Evolutionary conservation across 1,140 invertebrate species (phyloP).

Genomic region (Mercenaria mercenaria): DNA sequence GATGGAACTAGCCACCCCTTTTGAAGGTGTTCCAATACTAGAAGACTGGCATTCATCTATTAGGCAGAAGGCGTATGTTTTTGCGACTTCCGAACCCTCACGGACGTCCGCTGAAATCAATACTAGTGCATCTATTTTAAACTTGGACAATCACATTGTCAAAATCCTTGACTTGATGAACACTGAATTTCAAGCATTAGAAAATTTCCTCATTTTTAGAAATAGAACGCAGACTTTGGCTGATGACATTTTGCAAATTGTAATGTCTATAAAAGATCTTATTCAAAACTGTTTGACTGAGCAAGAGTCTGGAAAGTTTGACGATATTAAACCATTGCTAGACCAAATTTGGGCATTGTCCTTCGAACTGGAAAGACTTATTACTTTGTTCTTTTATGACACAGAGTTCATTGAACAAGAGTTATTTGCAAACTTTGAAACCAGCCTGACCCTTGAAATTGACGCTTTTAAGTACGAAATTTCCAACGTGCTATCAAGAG

Average conservation of each 20-base stretch:
- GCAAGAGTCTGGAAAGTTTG: not conserved
- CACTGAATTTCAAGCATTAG: not conserved
- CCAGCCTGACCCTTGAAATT: not conserved
- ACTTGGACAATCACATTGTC: not conserved
- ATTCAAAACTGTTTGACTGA: too few species aligned
- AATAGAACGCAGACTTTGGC: not conserved
- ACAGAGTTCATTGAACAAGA: not conserved
- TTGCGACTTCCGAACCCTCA: not conserved
- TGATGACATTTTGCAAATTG: not conserved
- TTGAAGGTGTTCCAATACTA: constrained; percentile 50
- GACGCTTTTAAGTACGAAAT: not conserved
- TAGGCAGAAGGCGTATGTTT: not conserved
- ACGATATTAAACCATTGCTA: not conserved
- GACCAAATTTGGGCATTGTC: not conserved
- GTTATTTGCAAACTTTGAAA: not conserved
- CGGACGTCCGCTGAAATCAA: not conserved
- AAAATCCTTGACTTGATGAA: not conserved
- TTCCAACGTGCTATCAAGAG: not conserved
- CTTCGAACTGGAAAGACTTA: not conserved
- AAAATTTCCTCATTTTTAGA: not conserved
- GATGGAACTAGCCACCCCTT: constrained; percentile 8
- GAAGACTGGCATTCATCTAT: not conserved
- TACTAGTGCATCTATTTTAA: not conserved
- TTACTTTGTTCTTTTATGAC: not conserved
- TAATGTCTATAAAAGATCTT: too few species aligned